A percentile compares a stretch with the other conserved stretches of the same genome.
phyloP scores from a whole-genome alignment of 1,140 invertebrate species.

The Bombus fervidus region DNA sequence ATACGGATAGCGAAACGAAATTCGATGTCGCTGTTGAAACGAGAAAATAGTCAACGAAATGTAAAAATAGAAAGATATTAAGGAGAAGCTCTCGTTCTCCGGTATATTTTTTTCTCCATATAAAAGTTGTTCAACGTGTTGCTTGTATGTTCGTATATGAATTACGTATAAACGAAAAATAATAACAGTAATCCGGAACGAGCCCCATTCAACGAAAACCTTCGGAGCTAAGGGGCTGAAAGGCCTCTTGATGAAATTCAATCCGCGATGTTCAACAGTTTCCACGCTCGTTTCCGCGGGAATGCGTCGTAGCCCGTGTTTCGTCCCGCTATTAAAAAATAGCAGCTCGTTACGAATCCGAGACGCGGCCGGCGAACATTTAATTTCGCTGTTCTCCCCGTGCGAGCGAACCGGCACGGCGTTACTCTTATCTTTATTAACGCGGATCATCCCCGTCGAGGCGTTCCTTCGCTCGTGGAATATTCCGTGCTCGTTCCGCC shows the following conservation, averaged over 20 bases:
- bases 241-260: neutral
- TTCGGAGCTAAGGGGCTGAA: neutral
- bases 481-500: neutral
- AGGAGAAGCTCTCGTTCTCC: neutral
- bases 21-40: neutral
- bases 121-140: neutral
- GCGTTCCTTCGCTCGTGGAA: conserved; percentile 33
- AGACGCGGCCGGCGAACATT: conserved; percentile 18
- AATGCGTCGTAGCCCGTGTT: conserved; percentile 2
- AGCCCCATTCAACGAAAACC: neutral
- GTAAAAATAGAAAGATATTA: neutral
- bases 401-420: neutral
- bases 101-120: neutral
- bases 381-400: conserved; percentile 46
- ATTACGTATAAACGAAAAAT: neutral
- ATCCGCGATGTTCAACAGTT: neutral
- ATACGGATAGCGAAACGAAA: neutral
- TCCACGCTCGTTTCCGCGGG: neutral
- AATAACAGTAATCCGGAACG: neutral
- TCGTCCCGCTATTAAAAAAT: conserved; percentile 19
- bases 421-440: conserved; percentile 50
- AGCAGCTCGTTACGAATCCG: conserved; percentile 18
- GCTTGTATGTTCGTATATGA: neutral
- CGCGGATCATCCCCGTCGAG: conserved; percentile 38
- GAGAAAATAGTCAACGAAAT: neutral